Percentiles rank a stretch among this genome's conserved stretches.
Evolutionary conservation across 2,797 vertebrate genomes (phyloP).

Genomic region (Chelidonichthys spinosus): DNA sequence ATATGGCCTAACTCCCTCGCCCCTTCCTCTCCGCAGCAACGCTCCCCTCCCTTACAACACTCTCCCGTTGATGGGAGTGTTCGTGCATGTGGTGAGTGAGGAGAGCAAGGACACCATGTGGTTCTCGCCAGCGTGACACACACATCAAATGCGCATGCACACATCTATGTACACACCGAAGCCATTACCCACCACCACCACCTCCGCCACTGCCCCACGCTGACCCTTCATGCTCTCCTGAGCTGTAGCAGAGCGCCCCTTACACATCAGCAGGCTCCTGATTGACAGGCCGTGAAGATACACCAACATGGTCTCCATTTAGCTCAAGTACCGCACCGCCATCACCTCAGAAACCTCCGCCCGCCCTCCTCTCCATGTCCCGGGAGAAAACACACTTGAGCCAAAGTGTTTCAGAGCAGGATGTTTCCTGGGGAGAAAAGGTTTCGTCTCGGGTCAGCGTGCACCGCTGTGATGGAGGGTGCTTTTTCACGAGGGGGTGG

Average conservation of each 20-base stretch:
- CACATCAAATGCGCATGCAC: constrained; percentile 53
- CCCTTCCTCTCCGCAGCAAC: constrained; percentile 37
- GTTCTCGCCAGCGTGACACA: constrained; percentile 60
- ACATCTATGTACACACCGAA: constrained; percentile 56
- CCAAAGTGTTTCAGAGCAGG: constrained; percentile 99
- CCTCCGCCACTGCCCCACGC: constrained; percentile 67
- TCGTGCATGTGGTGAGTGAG: constrained; percentile 83
- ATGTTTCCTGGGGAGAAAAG: constrained; percentile 97
- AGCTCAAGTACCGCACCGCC: constrained; percentile 90
- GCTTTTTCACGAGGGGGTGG: constrained; percentile 78
- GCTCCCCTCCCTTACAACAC: constrained; percentile 45
- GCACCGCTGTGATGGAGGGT: constrained; percentile 91
- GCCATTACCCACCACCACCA: constrained; percentile 72
- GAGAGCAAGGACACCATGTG: constrained; percentile 82
- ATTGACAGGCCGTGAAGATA: constrained; percentile 94
- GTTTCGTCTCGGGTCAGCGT: constrained; percentile 98
- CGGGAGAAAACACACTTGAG: constrained; percentile 98
- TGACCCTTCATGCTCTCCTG: constrained; percentile 79
- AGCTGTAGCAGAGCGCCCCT: constrained; percentile 77
- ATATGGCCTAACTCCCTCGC: constrained; percentile 13
- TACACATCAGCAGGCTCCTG: constrained; percentile 84
- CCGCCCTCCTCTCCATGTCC: constrained; percentile 67
- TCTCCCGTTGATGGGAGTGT: constrained; percentile 73
- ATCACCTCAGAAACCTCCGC: constrained; percentile 69
- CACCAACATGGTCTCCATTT: constrained; percentile 95